A percentile compares a stretch with the other conserved stretches of the same genome.
Conservation (phyloP, 2,797 vertebrate species). For the Sciaenops ocellatus region DNA sequence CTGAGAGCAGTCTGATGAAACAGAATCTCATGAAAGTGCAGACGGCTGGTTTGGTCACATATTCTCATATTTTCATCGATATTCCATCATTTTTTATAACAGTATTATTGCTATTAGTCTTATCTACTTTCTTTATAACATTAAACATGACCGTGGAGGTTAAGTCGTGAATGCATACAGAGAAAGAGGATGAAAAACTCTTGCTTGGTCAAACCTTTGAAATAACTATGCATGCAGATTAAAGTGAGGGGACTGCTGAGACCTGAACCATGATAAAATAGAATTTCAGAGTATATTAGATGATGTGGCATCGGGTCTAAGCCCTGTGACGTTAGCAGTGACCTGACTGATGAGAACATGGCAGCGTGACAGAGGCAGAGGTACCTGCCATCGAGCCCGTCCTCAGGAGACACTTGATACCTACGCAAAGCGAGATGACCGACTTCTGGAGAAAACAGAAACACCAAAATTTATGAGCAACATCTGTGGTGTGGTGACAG, state of each 20-base stretch:
- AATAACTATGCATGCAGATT: conserved; percentile 14
- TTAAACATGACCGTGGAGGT: neutral
- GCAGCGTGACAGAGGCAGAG: conserved; percentile 44
- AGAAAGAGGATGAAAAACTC: neutral
- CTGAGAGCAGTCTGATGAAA: conserved; percentile 29
- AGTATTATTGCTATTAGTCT: neutral
- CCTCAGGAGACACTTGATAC: conserved; percentile 20
- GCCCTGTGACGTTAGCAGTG: conserved; percentile 47
- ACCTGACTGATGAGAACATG: conserved; percentile 60
- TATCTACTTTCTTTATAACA: conserved; percentile 1
- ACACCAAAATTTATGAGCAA: conserved; percentile 32
- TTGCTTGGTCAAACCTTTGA: neutral
- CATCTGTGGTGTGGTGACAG: conserved; percentile 49
- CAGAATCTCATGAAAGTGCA: conserved; percentile 25
- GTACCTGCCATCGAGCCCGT: conserved; percentile 30
- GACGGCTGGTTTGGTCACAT: neutral
- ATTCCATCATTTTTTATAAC: neutral
- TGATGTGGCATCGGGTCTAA: conserved; percentile 17
- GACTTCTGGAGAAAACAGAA: conserved; percentile 14
- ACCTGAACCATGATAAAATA: neutral
- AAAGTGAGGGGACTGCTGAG: conserved; percentile 19
- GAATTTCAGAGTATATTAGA: conserved; percentile 11
- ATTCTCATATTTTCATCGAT: neutral
- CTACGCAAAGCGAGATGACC: conserved; percentile 34
- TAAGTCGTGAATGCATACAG: neutral